phyloP scores from a whole-genome alignment of 2,888 invertebrate genomes.

The Thyatira batis region DNA sequence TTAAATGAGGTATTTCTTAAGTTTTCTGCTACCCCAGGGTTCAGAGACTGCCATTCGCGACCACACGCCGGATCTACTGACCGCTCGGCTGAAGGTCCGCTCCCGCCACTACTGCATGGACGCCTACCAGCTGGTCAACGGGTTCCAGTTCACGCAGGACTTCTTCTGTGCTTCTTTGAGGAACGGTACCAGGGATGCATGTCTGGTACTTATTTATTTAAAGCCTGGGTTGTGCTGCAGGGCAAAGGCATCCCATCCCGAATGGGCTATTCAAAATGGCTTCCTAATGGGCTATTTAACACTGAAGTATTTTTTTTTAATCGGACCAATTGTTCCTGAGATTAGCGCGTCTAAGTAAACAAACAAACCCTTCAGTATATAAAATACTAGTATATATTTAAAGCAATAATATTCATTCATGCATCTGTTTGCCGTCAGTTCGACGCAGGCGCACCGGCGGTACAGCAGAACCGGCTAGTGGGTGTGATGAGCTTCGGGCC shows the following conservation, averaged over 20 bases:
- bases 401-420: not conserved
- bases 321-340: no score
- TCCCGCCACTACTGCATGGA: slow-evolving; percentile 65
- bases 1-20: no score
- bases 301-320: no score
- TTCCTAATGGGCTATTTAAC: no score
- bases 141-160: slow-evolving; percentile 68
- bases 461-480: slow-evolving; percentile 67
- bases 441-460: slow-evolving; percentile 73
- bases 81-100: slow-evolving; percentile 68
- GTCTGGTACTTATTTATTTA: no score
- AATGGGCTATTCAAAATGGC: no score
- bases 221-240: no score
- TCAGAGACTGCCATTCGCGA: slow-evolving; percentile 64
- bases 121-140: slow-evolving; percentile 73
- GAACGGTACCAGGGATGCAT: slow-evolving; percentile 71
- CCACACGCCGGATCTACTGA: slow-evolving; percentile 58
- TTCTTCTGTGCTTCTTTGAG: slow-evolving; percentile 75
- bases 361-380: no score
- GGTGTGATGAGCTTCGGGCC: slow-evolving; percentile 77
- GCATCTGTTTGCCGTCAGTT: slow-evolving; percentile 48
- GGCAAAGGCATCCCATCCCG: no score
- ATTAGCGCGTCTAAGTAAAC: no score
- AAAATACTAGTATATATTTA: no score
- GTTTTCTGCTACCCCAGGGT: slow-evolving; percentile 42